phyloP scores from a whole-genome alignment of 2,113 vertebrate species.

The Riparia riparia region DNA sequence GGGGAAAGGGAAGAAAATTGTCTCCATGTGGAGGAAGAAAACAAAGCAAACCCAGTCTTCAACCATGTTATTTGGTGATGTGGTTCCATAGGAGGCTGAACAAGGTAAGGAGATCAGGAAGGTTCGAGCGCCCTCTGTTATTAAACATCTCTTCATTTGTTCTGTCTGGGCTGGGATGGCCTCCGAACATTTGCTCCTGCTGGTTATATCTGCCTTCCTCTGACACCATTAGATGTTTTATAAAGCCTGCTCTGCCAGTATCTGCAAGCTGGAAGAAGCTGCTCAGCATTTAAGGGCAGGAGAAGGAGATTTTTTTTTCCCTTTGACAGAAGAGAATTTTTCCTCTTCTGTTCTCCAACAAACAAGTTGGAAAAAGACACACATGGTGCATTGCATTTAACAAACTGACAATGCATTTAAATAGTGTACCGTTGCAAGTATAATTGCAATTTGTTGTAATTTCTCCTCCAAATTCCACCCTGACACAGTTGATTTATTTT shows the following conservation, averaged over 20 bases:
- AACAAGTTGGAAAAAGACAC: slow-evolving; percentile 22
- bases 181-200: slow-evolving; percentile 5
- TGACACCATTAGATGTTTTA: slow-evolving; percentile 61
- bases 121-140: neutral
- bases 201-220: neutral
- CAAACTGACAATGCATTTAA: slow-evolving; percentile 69
- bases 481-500: slow-evolving; percentile 82
- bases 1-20: neutral
- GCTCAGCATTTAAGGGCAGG: neutral
- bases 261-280: slow-evolving; percentile 2
- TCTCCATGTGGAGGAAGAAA: neutral
- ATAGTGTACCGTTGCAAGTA: slow-evolving; percentile 66
- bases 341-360: neutral
- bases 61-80: neutral
- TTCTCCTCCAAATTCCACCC: slow-evolving; percentile 77
- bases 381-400: slow-evolving; percentile 41
- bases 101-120: neutral
- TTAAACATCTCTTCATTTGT: slow-evolving; percentile 39
- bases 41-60: neutral
- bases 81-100: neutral
- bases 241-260: slow-evolving; percentile 10
- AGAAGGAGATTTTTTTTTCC: neutral
- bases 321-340: slow-evolving; percentile 39
- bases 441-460: slow-evolving; percentile 81
- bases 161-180: neutral